phyloP scores from a whole-genome alignment of 2,797 vertebrate species.

The Sitta carolinensis region DNA sequence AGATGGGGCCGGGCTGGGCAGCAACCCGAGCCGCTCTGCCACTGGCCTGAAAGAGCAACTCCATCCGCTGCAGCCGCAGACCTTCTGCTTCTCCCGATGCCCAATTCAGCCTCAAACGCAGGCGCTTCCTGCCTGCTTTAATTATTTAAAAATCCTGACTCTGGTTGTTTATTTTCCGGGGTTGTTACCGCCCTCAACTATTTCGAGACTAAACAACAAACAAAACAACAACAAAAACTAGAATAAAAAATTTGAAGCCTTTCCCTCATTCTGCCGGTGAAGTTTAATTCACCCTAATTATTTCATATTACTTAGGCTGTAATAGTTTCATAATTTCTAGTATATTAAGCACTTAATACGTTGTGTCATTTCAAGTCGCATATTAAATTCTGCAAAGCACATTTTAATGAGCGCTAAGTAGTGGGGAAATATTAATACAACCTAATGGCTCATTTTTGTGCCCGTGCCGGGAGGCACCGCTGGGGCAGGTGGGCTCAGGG shows the following conservation, averaged over 20 bases:
- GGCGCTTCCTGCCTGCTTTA: background rate
- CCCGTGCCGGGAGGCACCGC: background rate
- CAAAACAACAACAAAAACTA: background rate
- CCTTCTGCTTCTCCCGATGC: conserved; percentile 1
- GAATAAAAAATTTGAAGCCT: conserved; percentile 30
- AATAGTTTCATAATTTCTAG: conserved; percentile 85
- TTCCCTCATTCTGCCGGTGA: conserved; percentile 63
- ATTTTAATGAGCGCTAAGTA: conserved; percentile 85
- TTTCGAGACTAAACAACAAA: background rate
- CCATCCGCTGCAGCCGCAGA: conserved; percentile 5
- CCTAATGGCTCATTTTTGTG: conserved; percentile 18
- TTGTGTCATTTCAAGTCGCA: conserved; percentile 82
- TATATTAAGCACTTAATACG: conserved; percentile 86
- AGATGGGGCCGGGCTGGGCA: background rate
- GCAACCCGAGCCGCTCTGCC: background rate
- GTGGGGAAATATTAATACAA: conserved; percentile 76
- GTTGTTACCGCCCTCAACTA: background rate
- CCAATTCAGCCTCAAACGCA: background rate
- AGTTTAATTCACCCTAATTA: conserved; percentile 80
- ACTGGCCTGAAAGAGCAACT: conserved; percentile 33
- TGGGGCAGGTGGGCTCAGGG: background rate
- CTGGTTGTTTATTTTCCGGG: conserved; percentile 31
- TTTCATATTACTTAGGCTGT: conserved; percentile 74
- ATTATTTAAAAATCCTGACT: conserved; percentile 58
- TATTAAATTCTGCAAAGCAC: conserved; percentile 82